A percentile compares a stretch with the other conserved stretches of the same genome.
phyloP scores from a whole-genome alignment of 2,888 invertebrate genomes.

The Lampropteryx suffumata region DNA sequence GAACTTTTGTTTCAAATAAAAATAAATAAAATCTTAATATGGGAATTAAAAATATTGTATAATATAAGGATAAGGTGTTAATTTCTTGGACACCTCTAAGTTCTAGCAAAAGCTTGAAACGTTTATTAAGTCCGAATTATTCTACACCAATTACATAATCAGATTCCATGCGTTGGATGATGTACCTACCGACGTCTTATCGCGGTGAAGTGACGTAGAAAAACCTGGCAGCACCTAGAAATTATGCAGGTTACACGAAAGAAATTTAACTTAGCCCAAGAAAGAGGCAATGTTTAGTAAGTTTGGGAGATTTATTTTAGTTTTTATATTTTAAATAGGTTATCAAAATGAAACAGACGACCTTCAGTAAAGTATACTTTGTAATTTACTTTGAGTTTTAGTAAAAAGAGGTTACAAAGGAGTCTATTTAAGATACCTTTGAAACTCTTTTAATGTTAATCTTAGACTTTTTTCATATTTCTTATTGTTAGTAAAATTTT shows the following conservation, averaged over 20 bases:
- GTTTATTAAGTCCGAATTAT: not conserved
- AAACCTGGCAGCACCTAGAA: slow-evolving; percentile 27
- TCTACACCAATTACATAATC: slow-evolving; percentile 13
- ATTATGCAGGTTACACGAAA: slow-evolving; percentile 31
- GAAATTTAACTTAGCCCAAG: slow-evolving; percentile 31
- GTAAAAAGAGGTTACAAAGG: too few relatives aligned
- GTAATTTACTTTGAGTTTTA: too few relatives aligned
- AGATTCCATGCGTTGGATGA: too few relatives aligned
- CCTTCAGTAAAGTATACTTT: not conserved
- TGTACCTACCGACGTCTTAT: slow-evolving; percentile 18
- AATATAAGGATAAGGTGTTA: too few relatives aligned
- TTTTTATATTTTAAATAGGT: not conserved
- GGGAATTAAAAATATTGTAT: too few relatives aligned
- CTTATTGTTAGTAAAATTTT: too few relatives aligned
- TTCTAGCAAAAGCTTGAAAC: not conserved
- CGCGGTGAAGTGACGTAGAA: slow-evolving; percentile 14
- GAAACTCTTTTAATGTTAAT: too few relatives aligned
- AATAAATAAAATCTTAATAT: too few relatives aligned
- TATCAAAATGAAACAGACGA: not conserved
- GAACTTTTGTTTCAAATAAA: too few relatives aligned
- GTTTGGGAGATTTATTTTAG: slow-evolving; percentile 8
- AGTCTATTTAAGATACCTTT: too few relatives aligned
- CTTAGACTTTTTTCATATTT: too few relatives aligned
- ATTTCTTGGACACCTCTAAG: too few relatives aligned
- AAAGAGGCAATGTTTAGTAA: slow-evolving; percentile 26